Conservation (phyloP, 2,797 vertebrate species). For the Acrossocheilus wenchowensis region DNA sequence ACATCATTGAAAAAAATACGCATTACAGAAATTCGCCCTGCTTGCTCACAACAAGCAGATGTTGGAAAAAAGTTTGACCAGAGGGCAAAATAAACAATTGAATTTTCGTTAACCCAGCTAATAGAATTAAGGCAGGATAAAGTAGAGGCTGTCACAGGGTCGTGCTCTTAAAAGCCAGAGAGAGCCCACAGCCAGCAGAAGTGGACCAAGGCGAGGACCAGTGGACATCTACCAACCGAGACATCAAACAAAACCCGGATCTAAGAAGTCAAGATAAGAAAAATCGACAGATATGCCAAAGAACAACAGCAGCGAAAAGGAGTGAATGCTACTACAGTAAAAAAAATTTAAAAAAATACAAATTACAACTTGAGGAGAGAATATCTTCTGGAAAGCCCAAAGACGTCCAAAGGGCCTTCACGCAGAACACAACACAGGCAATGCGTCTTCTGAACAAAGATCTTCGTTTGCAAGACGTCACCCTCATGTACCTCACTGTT, state of each 20-base stretch:
- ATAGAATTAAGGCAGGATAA: slow-evolving; percentile 84
- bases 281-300: not conserved
- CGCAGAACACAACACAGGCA: not conserved
- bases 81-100: slow-evolving; percentile 83
- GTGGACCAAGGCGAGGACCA: not conserved
- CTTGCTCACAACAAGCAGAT: slow-evolving; percentile 77
- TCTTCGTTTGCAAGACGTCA: slow-evolving; percentile 82
- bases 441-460: slow-evolving; percentile 77
- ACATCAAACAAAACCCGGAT: not conserved
- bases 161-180: slow-evolving; percentile 81
- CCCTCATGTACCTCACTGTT: slow-evolving; percentile 88
- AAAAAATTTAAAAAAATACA: not conserved
- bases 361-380: not conserved
- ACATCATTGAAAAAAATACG: not conserved
- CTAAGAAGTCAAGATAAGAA: not conserved
- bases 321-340: not conserved
- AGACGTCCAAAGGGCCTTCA: not conserved
- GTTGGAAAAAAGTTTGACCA: slow-evolving; percentile 77
- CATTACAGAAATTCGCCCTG: not conserved
- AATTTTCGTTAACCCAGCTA: slow-evolving; percentile 88
- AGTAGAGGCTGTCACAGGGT: slow-evolving; percentile 73
- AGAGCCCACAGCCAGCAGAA: slow-evolving; percentile 35
- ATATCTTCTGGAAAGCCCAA: not conserved
- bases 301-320: not conserved
- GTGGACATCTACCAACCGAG: slow-evolving; percentile 2